Evolutionary conservation across 1,140 invertebrate genomes (phyloP), one percentile per base, ranked within the genome.

Genomic region (Drosophila ficusphila): DNA sequence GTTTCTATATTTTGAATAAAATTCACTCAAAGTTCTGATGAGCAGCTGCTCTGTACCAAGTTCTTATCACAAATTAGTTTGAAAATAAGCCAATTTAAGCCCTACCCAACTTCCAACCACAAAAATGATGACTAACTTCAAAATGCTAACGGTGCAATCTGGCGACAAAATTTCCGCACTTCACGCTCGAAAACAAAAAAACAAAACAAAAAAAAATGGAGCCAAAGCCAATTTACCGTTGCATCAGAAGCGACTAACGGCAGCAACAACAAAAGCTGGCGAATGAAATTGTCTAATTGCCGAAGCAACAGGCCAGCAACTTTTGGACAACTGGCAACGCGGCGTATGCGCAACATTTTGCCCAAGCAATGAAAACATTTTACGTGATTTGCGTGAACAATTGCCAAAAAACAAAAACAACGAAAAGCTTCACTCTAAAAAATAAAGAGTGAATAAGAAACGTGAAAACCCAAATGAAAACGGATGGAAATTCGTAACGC

Each of bases 371-470:
- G 68, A 53, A 71, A 62, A 73, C 56, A 72, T 48, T 76, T 61
- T 61, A 83, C 79, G 79, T 85, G 79, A 67, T 85, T 83, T 76
- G 79, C 79, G 71, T 86, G 39, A 54, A 75, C 39, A 76, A 71
- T 57, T 49, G 39, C 33, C 18, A 38, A 60, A 48, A 61, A 41
- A 36, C 33, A 61, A 29, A 27, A 52, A 18, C 2, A n/a, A 8
- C 41, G 18, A 41, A 42, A 42, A 42, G 23, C n/a, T 46, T 12
- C 42, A 46, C 42, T 46, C 27, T 0, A 14, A 39, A 27, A 48
- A 33, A 38, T 0, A 7, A 39, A 56, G 25, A 51, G 6, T 19
- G 27, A 18, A 11, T 6, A 27, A 29, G 2, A 8, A 12, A 25
- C 16, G 23, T 18, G 12, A 49, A 29, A 39, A 44, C 16, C 18